Evolutionary conservation across 2,797 vertebrate genomes (phyloP).

Genomic region (Centropyge bicolor): DNA sequence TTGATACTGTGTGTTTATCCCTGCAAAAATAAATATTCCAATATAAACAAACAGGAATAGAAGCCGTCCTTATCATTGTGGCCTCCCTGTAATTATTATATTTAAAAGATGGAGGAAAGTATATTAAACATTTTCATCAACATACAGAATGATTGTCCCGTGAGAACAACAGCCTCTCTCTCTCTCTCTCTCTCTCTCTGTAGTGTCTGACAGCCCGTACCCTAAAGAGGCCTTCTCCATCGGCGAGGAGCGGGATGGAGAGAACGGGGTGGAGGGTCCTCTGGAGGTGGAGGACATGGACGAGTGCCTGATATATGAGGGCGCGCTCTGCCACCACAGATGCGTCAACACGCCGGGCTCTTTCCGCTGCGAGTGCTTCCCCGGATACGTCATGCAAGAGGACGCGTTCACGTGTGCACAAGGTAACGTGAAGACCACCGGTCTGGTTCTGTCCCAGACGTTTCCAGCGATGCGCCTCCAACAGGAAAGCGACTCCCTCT

Average conservation of each 20-base stretch:
- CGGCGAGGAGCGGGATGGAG: conserved; percentile 82
- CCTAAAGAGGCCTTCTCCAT: conserved; percentile 90
- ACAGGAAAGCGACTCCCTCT: conserved; percentile 21
- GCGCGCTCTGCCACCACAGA: conserved; percentile 86
- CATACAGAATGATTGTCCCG: not conserved
- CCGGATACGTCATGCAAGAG: conserved; percentile 87
- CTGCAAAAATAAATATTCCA: conserved; percentile 31
- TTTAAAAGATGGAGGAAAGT: not conserved
- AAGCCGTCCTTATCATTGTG: conserved; percentile 6
- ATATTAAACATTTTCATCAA: not conserved
- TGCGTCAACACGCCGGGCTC: conserved; percentile 91
- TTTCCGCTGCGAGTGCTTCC: conserved; percentile 90
- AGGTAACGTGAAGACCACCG: conserved; percentile 80
- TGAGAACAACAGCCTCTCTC: conserved; percentile 15
- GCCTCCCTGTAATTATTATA: conserved; percentile 21
- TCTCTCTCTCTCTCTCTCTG: conserved; percentile 27
- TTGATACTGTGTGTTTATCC: conserved; percentile 14
- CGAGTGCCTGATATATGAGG: conserved; percentile 88
- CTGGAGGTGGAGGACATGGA: conserved; percentile 88
- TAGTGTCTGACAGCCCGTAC: conserved; percentile 88
- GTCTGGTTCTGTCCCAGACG: conserved; percentile 34
- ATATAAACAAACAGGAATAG: not conserved
- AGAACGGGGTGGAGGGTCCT: conserved; percentile 86
- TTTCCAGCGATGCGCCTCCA: conserved; percentile 34
- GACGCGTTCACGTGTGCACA: conserved; percentile 86